Evolutionary conservation across 2,113 vertebrate genomes (phyloP), one percentile per base, ranked within the genome.

Genomic region (Dicrurus megarhynchus): DNA sequence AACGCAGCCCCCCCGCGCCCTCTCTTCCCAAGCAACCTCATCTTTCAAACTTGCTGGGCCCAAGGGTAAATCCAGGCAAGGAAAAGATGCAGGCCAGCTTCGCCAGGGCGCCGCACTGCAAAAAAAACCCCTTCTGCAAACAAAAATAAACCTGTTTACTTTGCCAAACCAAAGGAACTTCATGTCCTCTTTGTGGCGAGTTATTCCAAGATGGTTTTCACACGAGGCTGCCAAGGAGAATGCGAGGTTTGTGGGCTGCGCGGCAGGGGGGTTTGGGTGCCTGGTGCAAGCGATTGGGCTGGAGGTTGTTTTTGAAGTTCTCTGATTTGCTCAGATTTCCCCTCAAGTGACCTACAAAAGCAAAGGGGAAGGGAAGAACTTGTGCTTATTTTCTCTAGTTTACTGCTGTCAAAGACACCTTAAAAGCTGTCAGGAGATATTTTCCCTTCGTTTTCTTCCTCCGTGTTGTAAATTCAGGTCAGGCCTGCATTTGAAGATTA

Each of bases 331-430:
- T 89, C 84, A 78, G 30, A 39, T 53, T 91, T 96, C 77, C 95
- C 87, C 83, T 75, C 63, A 90, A 87, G 83, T 77, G 92, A 84
- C 95, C 95, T 91, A 74, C 87, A 90, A 93, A 95, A 89, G 92
- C 86, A 81, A 63, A 87, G 83, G 86, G 56, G 93, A 82, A 94
- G 68, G 56, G 57, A 83, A 69, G 91, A 82, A 59, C 83, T 80
- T 16, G 85, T 24, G 71, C 93, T 92, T 93, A 77, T 93, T 93
- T 94, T 92, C 83, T 78, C 81, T 59, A 59, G 82, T 96, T 94
- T 93, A 90, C 95, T 53, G 85, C 92, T 81, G 88, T 90, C 88
- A 94, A 78, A 95, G 88, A 84, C 84, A 93, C 84, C 73, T 88
- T 79, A 86, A 84, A 83, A 92, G 71, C 83, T 64, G 82, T 73